Base-by-base conservation (phyloP, 2,888 invertebrate genomes). In the Drosophila mimica region DNA sequence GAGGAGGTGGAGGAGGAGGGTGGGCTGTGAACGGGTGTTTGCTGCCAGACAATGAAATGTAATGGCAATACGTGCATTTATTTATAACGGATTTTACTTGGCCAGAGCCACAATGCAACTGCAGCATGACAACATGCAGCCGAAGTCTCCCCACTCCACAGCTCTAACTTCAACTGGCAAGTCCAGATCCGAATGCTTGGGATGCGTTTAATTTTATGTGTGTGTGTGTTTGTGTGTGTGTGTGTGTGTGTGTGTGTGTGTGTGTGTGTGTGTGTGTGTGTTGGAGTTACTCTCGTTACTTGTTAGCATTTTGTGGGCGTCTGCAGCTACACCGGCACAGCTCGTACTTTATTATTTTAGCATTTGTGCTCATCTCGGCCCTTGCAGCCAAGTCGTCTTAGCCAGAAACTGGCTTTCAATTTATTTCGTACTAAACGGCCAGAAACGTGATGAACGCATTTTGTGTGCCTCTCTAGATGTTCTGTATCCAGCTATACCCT, bases 51-150 rank as follows among this genome's bases (percentile, higher is more conserved):
- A 82, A 82, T 82, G 81, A 83, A 82, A 78, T 82, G 82, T 81
- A 84, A 88, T 88, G 88, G 88, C 79, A 82, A 82, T 79, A 83
- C 85, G 85, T 79, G 85, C 88, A 84, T 83, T 88, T 83, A 85
- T 88, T 83, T 83, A 85, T 83, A 88, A 83, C 83, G 83, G 85
- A 79, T 62, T 79, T 74, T 66, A 52, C 43, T 56, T 46, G 58
- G 61, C 61, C 60, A 67, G 36, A 33, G 52, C 54, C 28, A 40
- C 68, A 76, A 70, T 68, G 73, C 72, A 66, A 46, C 53, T 76
- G 70, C 76, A 76, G 65, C 58, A 67, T 67, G 67, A 67, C 67
- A 74, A 74, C 68, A 74, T 73, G 28, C 62, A 34, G 75, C 74
- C 15, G 28, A 59, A 60, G 48, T 38, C 52, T 43, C 49, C 53